Conservation (phyloP, 35 echinoderm and acorn worm species). For the Anneissia japonica region DNA sequence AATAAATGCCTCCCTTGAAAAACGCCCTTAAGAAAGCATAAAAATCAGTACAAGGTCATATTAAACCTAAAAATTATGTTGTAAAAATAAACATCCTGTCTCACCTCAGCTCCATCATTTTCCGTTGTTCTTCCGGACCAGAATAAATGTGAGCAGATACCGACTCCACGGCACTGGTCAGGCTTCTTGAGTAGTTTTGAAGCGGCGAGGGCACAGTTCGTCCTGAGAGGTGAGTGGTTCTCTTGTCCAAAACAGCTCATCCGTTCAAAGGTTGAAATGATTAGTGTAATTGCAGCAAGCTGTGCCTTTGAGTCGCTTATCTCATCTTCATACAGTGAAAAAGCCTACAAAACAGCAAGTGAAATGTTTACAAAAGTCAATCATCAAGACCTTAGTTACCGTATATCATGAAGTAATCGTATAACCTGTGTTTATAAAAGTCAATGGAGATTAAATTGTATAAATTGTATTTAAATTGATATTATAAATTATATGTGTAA, state of each 20-base stretch:
- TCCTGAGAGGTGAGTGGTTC: slow-evolving; percentile 88
- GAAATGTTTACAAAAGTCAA: no score
- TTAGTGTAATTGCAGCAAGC: slow-evolving; percentile 88
- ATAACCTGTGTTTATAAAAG: no score
- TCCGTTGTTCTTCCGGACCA: slow-evolving; percentile 92
- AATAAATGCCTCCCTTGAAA: no score
- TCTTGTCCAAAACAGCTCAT: slow-evolving; percentile 92
- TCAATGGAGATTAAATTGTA: no score
- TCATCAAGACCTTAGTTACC: no score
- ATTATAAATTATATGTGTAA: no score
- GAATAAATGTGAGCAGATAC: slow-evolving; percentile 93
- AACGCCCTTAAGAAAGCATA: background rate
- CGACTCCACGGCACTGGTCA: slow-evolving; percentile 86
- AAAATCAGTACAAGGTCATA: no score
- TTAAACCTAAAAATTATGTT: no score
- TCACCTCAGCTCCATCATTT: slow-evolving; percentile 85
- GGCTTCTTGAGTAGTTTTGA: slow-evolving; percentile 95
- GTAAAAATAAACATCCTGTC: slow-evolving; percentile 1
- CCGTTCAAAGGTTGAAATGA: slow-evolving; percentile 90
- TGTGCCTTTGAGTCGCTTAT: slow-evolving; percentile 97
- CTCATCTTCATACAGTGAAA: slow-evolving; percentile 86
- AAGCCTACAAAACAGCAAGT: slow-evolving; percentile 48
- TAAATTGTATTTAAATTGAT: no score
- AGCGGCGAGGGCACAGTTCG: slow-evolving; percentile 78
- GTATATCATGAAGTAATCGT: no score